Evolutionary conservation across 1,140 invertebrate species (phyloP).

Genomic region (Planococcus citri): DNA sequence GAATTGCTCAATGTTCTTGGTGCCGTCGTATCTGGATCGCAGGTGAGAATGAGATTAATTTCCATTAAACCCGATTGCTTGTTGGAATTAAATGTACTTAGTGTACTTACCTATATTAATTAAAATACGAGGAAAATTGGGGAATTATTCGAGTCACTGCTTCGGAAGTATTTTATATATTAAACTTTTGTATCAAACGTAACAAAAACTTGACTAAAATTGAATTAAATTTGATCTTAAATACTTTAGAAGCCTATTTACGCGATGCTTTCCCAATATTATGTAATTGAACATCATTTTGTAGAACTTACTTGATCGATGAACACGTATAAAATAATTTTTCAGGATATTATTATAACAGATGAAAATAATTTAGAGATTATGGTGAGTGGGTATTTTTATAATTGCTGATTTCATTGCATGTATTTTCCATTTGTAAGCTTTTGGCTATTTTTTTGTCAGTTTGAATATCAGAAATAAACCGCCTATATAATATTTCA

Average conservation of each 20-base stretch:
- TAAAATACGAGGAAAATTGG: too few species aligned
- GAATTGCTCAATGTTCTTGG: conserved; percentile 44
- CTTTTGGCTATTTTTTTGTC: neutral
- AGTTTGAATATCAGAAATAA: too few species aligned
- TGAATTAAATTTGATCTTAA: too few species aligned
- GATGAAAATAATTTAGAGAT: conserved; percentile 20
- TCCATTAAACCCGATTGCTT: neutral
- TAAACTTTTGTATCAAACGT: neutral
- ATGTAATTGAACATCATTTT: too few species aligned
- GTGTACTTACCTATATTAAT: too few species aligned
- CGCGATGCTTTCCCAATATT: too few species aligned
- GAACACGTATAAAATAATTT: conserved; percentile 15
- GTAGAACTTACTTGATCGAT: too few species aligned
- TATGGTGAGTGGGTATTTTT: conserved; percentile 23
- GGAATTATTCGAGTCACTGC: conserved; percentile 1
- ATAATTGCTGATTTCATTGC: neutral
- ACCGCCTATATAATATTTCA: too few species aligned
- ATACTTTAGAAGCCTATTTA: too few species aligned
- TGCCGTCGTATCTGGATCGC: conserved; percentile 44
- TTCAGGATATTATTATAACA: conserved; percentile 19
- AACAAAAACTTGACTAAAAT: too few species aligned
- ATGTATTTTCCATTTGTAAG: conserved; percentile 2
- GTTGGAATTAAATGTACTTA: too few species aligned
- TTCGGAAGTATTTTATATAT: neutral
- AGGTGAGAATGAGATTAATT: conserved; percentile 38